Conservation (phyloP, 2,113 vertebrate species). For the Gnathonemus longibarbis region DNA sequence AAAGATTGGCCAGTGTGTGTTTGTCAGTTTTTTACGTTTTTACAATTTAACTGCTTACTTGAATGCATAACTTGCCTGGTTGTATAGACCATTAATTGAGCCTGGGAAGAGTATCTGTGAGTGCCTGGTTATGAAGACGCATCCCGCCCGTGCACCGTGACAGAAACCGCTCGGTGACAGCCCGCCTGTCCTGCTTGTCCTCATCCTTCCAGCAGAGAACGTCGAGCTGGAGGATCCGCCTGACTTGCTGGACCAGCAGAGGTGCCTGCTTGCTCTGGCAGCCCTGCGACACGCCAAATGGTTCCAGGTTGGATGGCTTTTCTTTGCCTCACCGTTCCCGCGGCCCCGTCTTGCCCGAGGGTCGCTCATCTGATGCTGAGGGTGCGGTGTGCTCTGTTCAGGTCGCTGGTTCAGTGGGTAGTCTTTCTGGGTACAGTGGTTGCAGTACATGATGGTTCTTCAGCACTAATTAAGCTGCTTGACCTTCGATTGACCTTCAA, state of each 20-base stretch:
- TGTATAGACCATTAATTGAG: not conserved
- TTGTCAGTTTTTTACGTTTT: not conserved
- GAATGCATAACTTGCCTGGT: not conserved
- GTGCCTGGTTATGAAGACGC: not conserved
- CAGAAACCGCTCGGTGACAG: not conserved
- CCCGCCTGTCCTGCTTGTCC: conserved; percentile 49
- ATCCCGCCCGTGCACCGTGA: not conserved
- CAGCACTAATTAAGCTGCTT: not conserved
- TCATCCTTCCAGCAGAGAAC: conserved; percentile 82
- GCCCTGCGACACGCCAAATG: conserved; percentile 99
- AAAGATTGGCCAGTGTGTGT: not conserved
- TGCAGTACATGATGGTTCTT: not conserved
- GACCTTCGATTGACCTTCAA: not conserved
- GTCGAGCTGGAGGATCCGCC: conserved; percentile 89
- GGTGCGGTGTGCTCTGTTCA: not conserved
- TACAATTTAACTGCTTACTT: not conserved
- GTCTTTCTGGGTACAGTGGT: not conserved
- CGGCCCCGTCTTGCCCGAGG: conserved; percentile 62
- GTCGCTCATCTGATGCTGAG: not conserved
- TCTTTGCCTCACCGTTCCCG: conserved; percentile 75
- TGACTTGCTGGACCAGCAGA: conserved; percentile 98
- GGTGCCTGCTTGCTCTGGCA: conserved; percentile 98
- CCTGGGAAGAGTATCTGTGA: not conserved
- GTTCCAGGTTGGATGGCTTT: conserved; percentile 99
- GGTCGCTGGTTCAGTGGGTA: not conserved